These are phyloP conservation scores for Eristalis pertinax DNA, from an alignment of 2,888 invertebrate species.

Conservation along the genomic window DNA sequence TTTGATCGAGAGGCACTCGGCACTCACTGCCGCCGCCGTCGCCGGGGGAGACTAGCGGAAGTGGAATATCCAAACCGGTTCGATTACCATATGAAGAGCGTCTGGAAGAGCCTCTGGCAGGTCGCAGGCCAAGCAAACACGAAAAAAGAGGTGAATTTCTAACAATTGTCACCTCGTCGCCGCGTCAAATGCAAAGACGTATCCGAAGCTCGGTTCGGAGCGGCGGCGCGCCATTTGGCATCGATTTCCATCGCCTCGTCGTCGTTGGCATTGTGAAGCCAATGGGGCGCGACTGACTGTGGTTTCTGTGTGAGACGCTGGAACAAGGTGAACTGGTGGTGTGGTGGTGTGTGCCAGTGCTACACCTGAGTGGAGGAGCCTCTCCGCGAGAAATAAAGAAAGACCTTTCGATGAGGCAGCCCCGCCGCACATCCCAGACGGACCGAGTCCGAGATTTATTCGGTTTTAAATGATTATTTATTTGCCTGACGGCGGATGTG, in stretches of 20 bases:
- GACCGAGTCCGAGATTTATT: slow-evolving; percentile 32
- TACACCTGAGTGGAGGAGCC: background rate
- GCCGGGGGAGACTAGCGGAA: background rate
- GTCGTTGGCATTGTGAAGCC: background rate
- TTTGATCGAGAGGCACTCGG: background rate
- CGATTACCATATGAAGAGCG: background rate
- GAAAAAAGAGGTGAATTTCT: background rate
- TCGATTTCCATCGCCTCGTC: background rate
- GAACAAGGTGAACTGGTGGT: slow-evolving; percentile 47
- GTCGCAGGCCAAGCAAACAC: background rate
- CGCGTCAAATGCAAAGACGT: background rate
- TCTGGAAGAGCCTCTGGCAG: background rate
- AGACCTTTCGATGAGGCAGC: slow-evolving; percentile 13
- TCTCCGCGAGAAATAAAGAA: slow-evolving; percentile 6
- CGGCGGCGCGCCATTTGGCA: background rate
- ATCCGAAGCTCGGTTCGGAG: background rate
- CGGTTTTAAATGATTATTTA: slow-evolving; percentile 42
- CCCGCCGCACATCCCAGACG: background rate
- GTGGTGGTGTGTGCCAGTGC: background rate
- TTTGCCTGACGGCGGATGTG: slow-evolving; percentile 13
- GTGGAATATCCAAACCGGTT: background rate
- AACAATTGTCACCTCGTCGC: background rate
- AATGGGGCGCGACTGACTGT: background rate
- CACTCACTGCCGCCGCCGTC: background rate
- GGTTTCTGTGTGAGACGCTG: slow-evolving; percentile 22